These are phyloP conservation scores for Venusia cambrica DNA, from an alignment of 2,888 invertebrate genomes.

Conservation along the genomic window DNA sequence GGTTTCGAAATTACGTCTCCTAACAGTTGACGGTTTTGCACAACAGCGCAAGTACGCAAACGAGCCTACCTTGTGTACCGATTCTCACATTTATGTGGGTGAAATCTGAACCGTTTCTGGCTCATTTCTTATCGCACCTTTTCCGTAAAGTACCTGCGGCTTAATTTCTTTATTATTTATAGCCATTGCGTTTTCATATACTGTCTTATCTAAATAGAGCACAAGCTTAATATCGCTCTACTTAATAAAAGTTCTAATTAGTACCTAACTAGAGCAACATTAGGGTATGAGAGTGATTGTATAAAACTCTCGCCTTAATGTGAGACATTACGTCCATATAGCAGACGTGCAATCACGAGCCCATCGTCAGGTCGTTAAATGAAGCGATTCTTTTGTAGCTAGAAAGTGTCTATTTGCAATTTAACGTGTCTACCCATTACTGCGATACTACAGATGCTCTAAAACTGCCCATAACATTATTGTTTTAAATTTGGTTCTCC, in stretches of 20 bases:
- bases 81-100: conserved; percentile 46
- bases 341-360: conserved; percentile 51
- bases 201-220: background rate
- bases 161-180: conserved; percentile 6
- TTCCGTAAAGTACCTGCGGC: conserved; percentile 20
- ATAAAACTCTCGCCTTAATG: conserved; percentile 49
- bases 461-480: conserved; percentile 26
- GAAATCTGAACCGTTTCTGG: conserved; percentile 30
- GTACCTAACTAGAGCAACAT: conserved; percentile 11
- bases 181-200: conserved; percentile 2
- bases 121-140: conserved; percentile 20
- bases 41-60: conserved; percentile 38
- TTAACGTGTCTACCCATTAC: conserved; percentile 28
- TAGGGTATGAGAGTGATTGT: conserved; percentile 12
- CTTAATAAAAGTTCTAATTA: conserved; percentile 12
- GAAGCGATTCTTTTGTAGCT: conserved; percentile 68
- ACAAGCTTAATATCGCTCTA: conserved; percentile 1
- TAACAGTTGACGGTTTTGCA: conserved; percentile 46
- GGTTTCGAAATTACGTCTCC: conserved; percentile 59
- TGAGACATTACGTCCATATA: conserved; percentile 44
- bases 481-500: conserved; percentile 18
- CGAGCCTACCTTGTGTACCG: conserved; percentile 41
- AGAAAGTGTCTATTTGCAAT: conserved; percentile 59
- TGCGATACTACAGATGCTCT: conserved; percentile 22
- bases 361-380: conserved; percentile 60